Evolutionary conservation across 2,797 vertebrate species (phyloP).

Genomic region (Tiaroga cobitis): DNA sequence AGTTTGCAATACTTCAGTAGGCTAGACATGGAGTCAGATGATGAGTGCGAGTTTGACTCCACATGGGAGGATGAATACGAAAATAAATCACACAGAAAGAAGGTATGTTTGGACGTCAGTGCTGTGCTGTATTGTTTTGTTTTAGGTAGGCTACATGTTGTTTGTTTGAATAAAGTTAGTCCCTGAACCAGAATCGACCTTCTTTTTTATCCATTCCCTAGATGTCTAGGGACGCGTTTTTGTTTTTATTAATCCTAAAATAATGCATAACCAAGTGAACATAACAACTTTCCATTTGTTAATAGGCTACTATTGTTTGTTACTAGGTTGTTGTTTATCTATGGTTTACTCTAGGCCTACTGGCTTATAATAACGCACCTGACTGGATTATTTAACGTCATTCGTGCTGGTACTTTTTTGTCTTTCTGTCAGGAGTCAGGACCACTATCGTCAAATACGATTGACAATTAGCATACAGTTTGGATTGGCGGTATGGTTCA

Average conservation of each 20-base stretch:
- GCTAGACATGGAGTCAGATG: constrained; percentile 44
- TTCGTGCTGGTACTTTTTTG: too few relatives aligned
- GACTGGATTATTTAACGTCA: not conserved
- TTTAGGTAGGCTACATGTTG: not conserved
- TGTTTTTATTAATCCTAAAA: not conserved
- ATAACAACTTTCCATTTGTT: not conserved
- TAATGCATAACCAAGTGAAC: not conserved
- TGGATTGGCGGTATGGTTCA: too few relatives aligned
- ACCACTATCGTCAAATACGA: too few relatives aligned
- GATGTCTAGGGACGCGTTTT: not conserved
- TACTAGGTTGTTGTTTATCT: not conserved
- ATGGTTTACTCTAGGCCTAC: not conserved
- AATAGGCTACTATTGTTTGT: not conserved
- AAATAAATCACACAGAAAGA: not conserved
- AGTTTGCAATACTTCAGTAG: not conserved
- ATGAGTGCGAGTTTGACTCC: constrained; percentile 80
- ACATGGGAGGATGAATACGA: constrained; percentile 69
- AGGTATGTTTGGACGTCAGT: not conserved
- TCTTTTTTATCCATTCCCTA: not conserved
- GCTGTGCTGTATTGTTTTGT: not conserved
- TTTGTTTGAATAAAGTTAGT: not conserved
- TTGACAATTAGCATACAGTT: too few relatives aligned
- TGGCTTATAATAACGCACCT: not conserved
- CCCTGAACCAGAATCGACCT: not conserved
- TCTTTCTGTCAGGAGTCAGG: too few relatives aligned